A percentile compares a stretch with the other conserved stretches of the same genome.
Evolutionary conservation across 2,888 invertebrate species (phyloP).

Genomic region (Sarcophaga subvicina): DNA sequence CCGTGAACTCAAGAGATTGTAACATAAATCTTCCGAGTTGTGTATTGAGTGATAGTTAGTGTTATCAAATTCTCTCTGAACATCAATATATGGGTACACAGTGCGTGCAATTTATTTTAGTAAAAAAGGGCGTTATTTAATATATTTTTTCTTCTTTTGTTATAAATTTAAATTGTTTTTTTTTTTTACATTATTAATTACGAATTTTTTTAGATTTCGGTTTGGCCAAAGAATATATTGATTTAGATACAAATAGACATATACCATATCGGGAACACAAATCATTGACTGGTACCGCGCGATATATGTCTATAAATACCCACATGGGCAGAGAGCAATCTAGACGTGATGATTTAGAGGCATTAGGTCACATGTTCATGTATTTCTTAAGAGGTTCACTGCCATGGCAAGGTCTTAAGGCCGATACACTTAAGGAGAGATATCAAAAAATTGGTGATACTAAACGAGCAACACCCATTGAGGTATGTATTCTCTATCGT

Average conservation of each 20-base stretch:
- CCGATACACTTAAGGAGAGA: slow-evolving; percentile 99
- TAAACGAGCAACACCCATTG: slow-evolving; percentile 99
- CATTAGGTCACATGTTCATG: slow-evolving; percentile 99
- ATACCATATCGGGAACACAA: slow-evolving; percentile 99
- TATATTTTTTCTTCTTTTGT: too few species aligned
- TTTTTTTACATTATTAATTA: not conserved
- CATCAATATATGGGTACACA: too few species aligned
- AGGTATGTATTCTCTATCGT: slow-evolving; percentile 83
- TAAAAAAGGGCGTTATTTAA: too few species aligned
- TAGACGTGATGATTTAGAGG: slow-evolving; percentile 99
- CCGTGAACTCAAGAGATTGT: too few species aligned
- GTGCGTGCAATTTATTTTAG: too few species aligned
- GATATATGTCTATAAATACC: slow-evolving; percentile 99
- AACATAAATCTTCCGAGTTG: too few species aligned
- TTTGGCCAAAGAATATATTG: slow-evolving; percentile 99
- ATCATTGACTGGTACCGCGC: slow-evolving; percentile 99
- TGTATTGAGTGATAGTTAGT: too few species aligned
- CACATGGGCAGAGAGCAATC: slow-evolving; percentile 99
- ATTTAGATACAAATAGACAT: slow-evolving; percentile 99
- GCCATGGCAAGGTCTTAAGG: slow-evolving; percentile 99
- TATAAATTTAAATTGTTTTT: too few species aligned
- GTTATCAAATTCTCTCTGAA: too few species aligned
- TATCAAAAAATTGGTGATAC: slow-evolving; percentile 99
- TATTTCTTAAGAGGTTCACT: slow-evolving; percentile 99
- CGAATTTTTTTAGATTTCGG: slow-evolving; percentile 93